Evolutionary conservation across 2,888 invertebrate genomes (phyloP).

Genomic region (Coremacera marginata): DNA sequence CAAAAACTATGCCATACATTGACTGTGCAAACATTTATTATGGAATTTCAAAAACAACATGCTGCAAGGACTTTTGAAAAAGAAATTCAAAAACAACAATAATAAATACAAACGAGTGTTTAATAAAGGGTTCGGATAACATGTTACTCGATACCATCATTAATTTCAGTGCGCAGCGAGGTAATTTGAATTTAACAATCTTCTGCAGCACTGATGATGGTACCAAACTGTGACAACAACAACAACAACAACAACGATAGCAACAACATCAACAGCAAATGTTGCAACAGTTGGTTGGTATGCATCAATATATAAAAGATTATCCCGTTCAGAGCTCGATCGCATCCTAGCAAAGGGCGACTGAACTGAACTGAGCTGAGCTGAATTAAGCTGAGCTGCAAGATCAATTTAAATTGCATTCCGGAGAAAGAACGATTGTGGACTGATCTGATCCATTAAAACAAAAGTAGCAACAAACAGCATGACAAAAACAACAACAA

Average conservation of each 20-base stretch:
- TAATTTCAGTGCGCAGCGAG: conserved; percentile 30
- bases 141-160: conserved; percentile 34
- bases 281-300: conserved; percentile 25
- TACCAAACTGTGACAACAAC: conserved; percentile 11
- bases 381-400: not conserved
- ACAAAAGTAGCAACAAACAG: conserved; percentile 13
- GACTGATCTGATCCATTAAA: conserved; percentile 16
- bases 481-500: not conserved
- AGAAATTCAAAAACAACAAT: not conserved
- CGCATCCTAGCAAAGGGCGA: not conserved
- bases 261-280: not conserved
- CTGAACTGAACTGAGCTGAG: not conserved
- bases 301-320: not conserved
- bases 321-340: not conserved
- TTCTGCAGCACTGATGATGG: not conserved
- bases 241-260: conserved; percentile 1
- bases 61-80: not conserved
- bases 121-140: conserved; percentile 34
- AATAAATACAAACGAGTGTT: conserved; percentile 27
- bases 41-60: not conserved
- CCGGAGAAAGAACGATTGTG: not conserved
- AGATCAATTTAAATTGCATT: conserved; percentile 2
- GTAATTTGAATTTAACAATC: conserved; percentile 41
- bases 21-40: no score
- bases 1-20: no score